A percentile compares a stretch with the other conserved stretches of the same genome.
phyloP scores from a whole-genome alignment of 2,113 vertebrate species.

The Panthera leo region DNA sequence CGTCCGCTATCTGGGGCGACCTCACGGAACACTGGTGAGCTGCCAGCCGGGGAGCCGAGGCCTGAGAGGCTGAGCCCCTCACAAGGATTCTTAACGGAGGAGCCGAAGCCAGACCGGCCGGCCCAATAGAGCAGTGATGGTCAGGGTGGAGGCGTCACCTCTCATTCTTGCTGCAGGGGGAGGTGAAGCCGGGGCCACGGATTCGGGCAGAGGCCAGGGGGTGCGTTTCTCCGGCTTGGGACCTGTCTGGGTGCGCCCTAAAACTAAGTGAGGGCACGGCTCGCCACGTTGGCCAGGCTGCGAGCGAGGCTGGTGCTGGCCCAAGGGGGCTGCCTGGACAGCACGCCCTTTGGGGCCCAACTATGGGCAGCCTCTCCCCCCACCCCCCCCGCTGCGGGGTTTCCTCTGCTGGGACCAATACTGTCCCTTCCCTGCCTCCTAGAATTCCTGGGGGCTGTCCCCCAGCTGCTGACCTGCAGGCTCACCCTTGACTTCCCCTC shows the following conservation, averaged over 20 bases:
- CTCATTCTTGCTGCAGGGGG: fast-evolving
- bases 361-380: background rate
- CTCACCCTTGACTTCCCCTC: background rate
- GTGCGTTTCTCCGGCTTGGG: fast-evolving
- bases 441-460: background rate
- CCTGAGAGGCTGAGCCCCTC: background rate
- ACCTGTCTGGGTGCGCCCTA: background rate
- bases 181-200: background rate
- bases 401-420: background rate
- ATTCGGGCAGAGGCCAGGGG: too few relatives aligned
- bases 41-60: background rate
- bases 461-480: background rate
- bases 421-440: background rate
- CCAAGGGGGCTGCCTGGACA: fast-evolving
- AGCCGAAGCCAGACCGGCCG: background rate
- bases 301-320: background rate
- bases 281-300: background rate
- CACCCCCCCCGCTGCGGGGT: background rate
- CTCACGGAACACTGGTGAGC: background rate
- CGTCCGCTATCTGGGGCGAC: background rate
- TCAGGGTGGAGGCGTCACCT: background rate
- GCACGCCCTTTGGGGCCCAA: background rate
- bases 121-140: background rate
- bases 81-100: fast-evolving
- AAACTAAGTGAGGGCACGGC: too few relatives aligned